Conservation (phyloP, 2,797 vertebrate genomes). For the Graptemys geographica region DNA sequence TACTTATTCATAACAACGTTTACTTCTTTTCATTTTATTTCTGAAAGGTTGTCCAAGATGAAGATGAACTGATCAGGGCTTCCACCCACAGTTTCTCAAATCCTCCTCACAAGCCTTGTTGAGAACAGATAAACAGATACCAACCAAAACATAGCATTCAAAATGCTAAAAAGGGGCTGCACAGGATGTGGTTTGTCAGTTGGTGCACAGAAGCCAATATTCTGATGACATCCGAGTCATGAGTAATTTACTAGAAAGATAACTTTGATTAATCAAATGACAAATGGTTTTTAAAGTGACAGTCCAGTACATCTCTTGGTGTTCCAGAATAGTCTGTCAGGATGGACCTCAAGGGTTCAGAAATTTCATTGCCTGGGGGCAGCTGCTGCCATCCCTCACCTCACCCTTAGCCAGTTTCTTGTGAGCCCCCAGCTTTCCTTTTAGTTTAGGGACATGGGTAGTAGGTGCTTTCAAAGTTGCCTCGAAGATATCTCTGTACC, state of each 20-base stretch:
- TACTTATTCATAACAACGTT: neutral
- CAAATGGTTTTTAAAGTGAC: neutral
- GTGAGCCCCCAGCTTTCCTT: neutral
- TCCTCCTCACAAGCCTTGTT: neutral
- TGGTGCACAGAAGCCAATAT: neutral
- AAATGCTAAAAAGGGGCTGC: neutral
- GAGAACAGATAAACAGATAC: neutral
- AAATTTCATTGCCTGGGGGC: neutral
- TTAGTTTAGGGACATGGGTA: neutral
- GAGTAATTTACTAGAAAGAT: constrained; percentile 9
- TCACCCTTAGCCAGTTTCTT: neutral
- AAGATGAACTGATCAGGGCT: neutral
- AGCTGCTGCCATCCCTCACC: neutral
- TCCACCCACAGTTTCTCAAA: neutral
- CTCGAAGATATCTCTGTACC: neutral
- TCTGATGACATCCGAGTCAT: neutral
- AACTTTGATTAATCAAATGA: neutral
- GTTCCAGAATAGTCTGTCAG: neutral
- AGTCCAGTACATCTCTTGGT: neutral
- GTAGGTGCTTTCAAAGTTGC: neutral
- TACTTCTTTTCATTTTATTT: neutral
- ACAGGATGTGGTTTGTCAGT: neutral
- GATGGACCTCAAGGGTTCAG: neutral
- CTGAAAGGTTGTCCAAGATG: neutral
- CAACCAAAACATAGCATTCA: neutral